These are phyloP conservation scores for Gambelia wislizenii DNA, from an alignment of 2,797 vertebrate genomes.

Conservation along the genomic window DNA sequence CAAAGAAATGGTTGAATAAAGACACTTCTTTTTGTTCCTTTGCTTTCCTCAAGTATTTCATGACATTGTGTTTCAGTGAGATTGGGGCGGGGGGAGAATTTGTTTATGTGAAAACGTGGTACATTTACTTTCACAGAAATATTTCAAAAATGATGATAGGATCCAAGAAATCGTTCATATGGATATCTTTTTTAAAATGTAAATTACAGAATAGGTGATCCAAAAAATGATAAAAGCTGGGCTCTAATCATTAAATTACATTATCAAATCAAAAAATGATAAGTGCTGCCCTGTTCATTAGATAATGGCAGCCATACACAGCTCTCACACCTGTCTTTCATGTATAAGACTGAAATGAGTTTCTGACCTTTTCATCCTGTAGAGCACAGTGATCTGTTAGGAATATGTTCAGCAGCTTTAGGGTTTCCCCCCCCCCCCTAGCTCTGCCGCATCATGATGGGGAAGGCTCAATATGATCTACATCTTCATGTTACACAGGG, in stretches of 20 bases:
- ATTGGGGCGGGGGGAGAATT: neutral
- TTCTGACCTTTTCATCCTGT: neutral
- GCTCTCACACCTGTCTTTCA: neutral
- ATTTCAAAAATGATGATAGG: neutral
- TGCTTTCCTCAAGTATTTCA: neutral
- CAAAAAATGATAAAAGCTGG: neutral
- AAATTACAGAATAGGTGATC: neutral
- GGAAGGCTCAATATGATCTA: neutral
- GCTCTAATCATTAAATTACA: neutral
- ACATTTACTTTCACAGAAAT: neutral
- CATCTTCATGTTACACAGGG: neutral
- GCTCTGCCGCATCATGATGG: neutral
- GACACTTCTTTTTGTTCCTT: neutral
- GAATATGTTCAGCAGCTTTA: neutral
- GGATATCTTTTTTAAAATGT: neutral
- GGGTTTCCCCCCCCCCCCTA: too few species aligned
- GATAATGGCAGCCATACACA: neutral
- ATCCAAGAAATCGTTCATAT: neutral
- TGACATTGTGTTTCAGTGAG: neutral
- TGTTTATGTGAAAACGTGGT: neutral
- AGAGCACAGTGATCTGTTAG: neutral
- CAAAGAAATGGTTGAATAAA: too few species aligned
- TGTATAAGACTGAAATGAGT: neutral
- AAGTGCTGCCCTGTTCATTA: neutral
- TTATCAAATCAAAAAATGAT: neutral